Conservation (phyloP, 2,888 invertebrate species). For the Phymatocera aterrima region DNA sequence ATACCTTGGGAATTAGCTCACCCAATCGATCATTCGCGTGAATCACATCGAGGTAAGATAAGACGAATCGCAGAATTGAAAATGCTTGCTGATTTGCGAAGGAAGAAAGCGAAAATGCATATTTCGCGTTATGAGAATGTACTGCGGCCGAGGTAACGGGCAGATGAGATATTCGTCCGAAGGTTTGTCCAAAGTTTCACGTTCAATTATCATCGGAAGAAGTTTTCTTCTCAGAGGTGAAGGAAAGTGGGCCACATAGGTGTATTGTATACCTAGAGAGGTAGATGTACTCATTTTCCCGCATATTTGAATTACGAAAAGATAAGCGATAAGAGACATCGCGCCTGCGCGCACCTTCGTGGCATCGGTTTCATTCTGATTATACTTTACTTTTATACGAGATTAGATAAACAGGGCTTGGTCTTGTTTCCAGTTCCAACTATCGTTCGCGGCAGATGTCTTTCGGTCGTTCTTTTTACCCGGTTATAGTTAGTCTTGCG, state of each 20-base stretch:
- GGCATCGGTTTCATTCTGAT: constrained; percentile 37
- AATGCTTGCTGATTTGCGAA: not conserved
- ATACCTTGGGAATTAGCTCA: constrained; percentile 34
- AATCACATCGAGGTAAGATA: constrained; percentile 19
- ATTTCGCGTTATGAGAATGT: not conserved
- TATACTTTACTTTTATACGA: constrained; percentile 18
- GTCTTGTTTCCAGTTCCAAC: constrained; percentile 57
- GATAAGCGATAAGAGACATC: constrained; percentile 38
- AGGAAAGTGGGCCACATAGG: constrained; percentile 29
- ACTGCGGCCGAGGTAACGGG: not conserved
- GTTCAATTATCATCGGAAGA: not conserved
- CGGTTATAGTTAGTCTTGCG: constrained; percentile 7
- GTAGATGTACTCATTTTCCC: not conserved
- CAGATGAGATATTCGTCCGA: not conserved
- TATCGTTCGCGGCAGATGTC: constrained; percentile 24
- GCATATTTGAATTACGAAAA: constrained; percentile 33
- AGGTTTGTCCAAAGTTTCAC: not conserved
- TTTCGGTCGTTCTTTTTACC: constrained; percentile 6
- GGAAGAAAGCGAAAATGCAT: not conserved
- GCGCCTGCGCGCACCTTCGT: constrained; percentile 31
- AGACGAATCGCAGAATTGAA: not conserved
- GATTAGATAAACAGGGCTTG: constrained; percentile 73
- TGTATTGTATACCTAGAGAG: no score
- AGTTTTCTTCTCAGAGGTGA: not conserved
- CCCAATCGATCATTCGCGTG: constrained; percentile 24